A percentile compares a stretch with the other conserved stretches of the same genome.
These are phyloP conservation scores for Montifringilla adamsi DNA, from an alignment of 2,113 vertebrate genomes.

Conservation along the genomic window DNA sequence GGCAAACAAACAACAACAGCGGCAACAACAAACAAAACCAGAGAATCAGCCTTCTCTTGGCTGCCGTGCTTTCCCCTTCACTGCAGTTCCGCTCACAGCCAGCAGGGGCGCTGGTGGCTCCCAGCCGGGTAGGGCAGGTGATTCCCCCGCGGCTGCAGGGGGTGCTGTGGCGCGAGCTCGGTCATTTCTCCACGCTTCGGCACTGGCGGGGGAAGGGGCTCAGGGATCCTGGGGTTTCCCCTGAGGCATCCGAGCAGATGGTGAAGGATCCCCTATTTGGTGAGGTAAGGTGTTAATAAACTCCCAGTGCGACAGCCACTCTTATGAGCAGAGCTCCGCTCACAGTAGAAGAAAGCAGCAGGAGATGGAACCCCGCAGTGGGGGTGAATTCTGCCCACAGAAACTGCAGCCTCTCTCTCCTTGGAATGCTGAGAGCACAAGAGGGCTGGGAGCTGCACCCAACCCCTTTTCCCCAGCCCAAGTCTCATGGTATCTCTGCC, in stretches of 20 bases:
- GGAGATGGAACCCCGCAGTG: not conserved
- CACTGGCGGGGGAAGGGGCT: not conserved
- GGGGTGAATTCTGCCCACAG: not conserved
- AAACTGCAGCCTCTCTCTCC: not conserved
- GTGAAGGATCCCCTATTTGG: not conserved
- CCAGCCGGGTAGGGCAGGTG: too few species aligned
- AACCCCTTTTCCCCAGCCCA: too few species aligned
- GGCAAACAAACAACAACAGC: not conserved
- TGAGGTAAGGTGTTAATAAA: too few species aligned
- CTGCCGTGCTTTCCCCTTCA: accelerated
- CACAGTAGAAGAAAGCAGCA: not conserved
- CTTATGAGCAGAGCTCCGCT: not conserved
- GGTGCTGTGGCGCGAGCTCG: accelerated
- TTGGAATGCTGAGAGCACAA: not conserved
- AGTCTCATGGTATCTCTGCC: not conserved
- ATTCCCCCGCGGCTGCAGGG: not conserved
- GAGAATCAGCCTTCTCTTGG: not conserved
- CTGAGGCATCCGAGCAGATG: not conserved
- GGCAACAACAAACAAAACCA: not conserved
- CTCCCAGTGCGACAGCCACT: not conserved
- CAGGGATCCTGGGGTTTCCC: not conserved
- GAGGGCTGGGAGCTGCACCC: too few species aligned
- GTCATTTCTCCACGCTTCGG: accelerated
- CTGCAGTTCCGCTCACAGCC: not conserved
- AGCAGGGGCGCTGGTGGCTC: not conserved